These are phyloP conservation scores for Leptosomus discolor DNA, from an alignment of 2,113 vertebrate genomes.

Conservation along the genomic window DNA sequence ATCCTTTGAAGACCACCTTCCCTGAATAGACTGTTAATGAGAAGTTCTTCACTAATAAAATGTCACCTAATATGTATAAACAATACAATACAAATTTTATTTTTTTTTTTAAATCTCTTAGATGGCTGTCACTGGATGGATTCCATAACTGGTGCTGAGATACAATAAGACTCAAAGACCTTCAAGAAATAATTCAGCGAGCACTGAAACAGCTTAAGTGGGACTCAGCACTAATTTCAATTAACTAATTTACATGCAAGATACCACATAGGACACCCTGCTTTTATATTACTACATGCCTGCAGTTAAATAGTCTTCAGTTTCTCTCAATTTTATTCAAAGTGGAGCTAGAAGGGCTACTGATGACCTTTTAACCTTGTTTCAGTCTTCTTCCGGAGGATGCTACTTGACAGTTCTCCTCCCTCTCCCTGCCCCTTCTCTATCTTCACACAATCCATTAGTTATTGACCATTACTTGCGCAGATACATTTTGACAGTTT, in stretches of 20 bases:
- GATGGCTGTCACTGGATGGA: neutral
- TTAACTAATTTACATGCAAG: neutral
- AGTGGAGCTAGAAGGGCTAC: neutral
- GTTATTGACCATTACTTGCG: neutral
- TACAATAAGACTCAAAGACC: neutral
- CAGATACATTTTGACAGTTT: accelerated
- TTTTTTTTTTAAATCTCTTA: neutral
- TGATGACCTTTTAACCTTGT: neutral
- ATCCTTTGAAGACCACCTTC: neutral
- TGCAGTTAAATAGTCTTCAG: neutral
- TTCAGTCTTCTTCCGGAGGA: neutral
- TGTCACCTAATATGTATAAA: neutral
- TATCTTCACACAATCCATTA: neutral
- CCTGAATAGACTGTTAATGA: neutral
- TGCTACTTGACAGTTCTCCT: neutral
- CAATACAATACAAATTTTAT: neutral
- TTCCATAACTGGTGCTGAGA: neutral
- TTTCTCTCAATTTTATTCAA: neutral
- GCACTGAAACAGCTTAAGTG: neutral
- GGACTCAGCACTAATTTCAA: neutral
- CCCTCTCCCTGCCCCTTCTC: neutral
- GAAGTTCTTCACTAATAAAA: slow-evolving; percentile 1
- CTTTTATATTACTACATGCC: neutral
- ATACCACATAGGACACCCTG: neutral
- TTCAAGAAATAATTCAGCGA: neutral